Evolutionary conservation across 2,113 vertebrate genomes (phyloP).

Genomic region (Pterophyllum scalare): DNA sequence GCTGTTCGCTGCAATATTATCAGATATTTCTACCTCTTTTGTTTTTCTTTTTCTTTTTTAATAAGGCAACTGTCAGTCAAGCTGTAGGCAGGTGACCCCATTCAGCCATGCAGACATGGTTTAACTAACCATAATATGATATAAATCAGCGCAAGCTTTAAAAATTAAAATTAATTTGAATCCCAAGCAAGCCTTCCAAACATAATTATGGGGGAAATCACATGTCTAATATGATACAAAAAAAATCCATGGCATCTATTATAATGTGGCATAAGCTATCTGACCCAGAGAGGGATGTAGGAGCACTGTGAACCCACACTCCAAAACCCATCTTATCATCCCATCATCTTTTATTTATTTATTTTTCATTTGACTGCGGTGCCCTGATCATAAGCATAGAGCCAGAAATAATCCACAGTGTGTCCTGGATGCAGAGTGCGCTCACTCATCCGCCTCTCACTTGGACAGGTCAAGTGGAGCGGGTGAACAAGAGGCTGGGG

Average conservation of each 20-base stretch:
- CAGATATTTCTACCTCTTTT: not conserved
- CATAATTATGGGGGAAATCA: not conserved
- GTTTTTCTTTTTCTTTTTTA: not conserved
- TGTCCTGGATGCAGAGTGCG: not conserved
- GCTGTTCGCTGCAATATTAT: not conserved
- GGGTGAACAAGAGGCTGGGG: slow-evolving; percentile 24
- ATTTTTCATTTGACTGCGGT: not conserved
- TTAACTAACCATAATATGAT: not conserved
- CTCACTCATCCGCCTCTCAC: slow-evolving; percentile 3
- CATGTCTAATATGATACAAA: not conserved
- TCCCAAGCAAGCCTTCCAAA: not conserved
- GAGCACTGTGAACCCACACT: not conserved
- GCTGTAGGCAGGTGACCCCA: not conserved
- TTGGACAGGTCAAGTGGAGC: slow-evolving; percentile 35
- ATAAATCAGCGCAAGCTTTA: not conserved
- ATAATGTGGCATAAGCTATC: slow-evolving; percentile 13
- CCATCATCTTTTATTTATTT: slow-evolving; percentile 1
- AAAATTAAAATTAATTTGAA: slow-evolving; percentile 2
- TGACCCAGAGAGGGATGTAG: slow-evolving; percentile 11
- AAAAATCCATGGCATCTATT: not conserved
- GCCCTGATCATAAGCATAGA: slow-evolving; percentile 16
- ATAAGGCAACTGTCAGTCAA: not conserved
- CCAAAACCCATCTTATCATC: not conserved
- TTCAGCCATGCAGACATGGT: not conserved
- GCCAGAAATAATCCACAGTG: not conserved